Evolutionary conservation across 1,140 invertebrate genomes (phyloP).

Genomic region (Caenorhabditis elegans): WBcel235 BX284602.5:8172501-8173000

Average conservation of each 20-base stretch:
- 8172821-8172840: no score
- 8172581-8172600: constrained; percentile 27
- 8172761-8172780: not conserved
- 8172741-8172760: constrained; percentile 68
- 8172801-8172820: no score
- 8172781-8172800: not conserved
- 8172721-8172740: constrained; percentile 71
- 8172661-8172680: constrained; percentile 72
- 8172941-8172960: constrained; percentile 72
- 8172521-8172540: constrained; percentile 70
- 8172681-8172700: constrained; percentile 69
- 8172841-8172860: not conserved
- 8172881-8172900: constrained; percentile 72
- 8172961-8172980: constrained; percentile 73
- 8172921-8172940: constrained; percentile 71
- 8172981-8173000: constrained; percentile 70
- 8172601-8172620: constrained; percentile 56
- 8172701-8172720: constrained; percentile 72
- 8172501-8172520: constrained; percentile 71
- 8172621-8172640: constrained; percentile 72
- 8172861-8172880: constrained; percentile 70
- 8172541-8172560: not conserved
- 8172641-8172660: constrained; percentile 73
- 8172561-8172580: constrained; percentile 4
- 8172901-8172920: constrained; percentile 71